Evolutionary conservation across 37 sponge, comb jelly and placozoan genomes (phyloP).

Genomic region (Bolinopsis microptera): DNA sequence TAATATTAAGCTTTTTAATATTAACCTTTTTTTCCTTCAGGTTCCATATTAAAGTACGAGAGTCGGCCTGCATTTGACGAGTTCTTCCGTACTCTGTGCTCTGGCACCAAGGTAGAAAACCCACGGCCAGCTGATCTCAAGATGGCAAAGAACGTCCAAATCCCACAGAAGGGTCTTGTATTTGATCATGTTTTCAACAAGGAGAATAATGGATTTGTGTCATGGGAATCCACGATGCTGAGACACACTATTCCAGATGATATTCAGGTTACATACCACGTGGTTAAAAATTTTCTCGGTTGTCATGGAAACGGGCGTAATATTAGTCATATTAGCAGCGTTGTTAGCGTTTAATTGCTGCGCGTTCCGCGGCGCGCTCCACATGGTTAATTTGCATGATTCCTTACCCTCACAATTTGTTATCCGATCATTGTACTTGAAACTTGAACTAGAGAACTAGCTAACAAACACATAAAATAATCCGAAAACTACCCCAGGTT

Average conservation of each 20-base stretch:
- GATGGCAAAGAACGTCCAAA: conserved; percentile 78
- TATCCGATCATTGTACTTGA: background rate
- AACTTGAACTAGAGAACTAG: no score
- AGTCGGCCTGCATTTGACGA: conserved; percentile 89
- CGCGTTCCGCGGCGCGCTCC: conserved; percentile 46
- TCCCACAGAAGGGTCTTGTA: conserved; percentile 54
- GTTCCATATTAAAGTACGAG: conserved; percentile 84
- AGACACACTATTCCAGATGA: conserved; percentile 17
- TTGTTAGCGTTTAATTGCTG: background rate
- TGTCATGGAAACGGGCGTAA: conserved; percentile 10
- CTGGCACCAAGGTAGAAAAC: conserved; percentile 83
- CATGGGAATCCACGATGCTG: conserved; percentile 52
- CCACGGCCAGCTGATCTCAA: conserved; percentile 81
- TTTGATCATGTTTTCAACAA: conserved; percentile 49
- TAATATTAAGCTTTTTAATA: no score
- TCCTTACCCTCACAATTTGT: background rate
- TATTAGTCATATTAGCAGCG: background rate
- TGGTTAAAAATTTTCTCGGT: conserved; percentile 13
- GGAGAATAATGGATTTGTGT: conserved; percentile 40
- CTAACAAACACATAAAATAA: no score
- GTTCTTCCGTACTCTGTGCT: conserved; percentile 87
- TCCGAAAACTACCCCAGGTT: no score
- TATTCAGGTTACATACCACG: background rate
- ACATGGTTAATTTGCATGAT: background rate
- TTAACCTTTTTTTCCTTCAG: no score